Conservation (phyloP, 2,797 vertebrate genomes). For the Peromyscus eremicus region DNA sequence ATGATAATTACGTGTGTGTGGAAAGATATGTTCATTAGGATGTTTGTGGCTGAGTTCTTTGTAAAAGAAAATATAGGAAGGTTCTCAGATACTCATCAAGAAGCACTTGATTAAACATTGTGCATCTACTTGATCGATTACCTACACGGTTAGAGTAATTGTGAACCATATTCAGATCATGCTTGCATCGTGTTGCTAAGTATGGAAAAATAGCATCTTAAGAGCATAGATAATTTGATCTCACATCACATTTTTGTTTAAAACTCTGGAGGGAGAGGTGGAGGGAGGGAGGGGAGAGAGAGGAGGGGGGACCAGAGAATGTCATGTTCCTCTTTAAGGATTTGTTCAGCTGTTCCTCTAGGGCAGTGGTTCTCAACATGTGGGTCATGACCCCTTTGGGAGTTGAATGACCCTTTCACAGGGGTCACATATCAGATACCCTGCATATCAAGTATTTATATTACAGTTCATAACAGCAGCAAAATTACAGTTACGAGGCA, state of each 20-base stretch:
- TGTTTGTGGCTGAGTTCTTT: neutral
- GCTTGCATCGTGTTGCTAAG: neutral
- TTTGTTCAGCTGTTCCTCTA: neutral
- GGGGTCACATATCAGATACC: neutral
- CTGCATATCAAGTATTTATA: neutral
- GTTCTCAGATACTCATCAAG: slow-evolving; percentile 24
- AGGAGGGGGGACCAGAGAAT: neutral
- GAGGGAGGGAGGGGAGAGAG: neutral
- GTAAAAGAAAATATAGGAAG: neutral
- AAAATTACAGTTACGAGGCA: neutral
- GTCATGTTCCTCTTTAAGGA: neutral
- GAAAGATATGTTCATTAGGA: slow-evolving; percentile 7
- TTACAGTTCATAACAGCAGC: neutral
- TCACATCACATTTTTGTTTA: slow-evolving; percentile 9
- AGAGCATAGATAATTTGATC: neutral
- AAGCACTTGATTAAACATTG: neutral
- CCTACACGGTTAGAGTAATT: neutral
- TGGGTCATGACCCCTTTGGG: neutral
- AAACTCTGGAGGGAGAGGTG: neutral
- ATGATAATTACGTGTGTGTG: neutral
- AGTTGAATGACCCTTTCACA: neutral
- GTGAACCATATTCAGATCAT: neutral
- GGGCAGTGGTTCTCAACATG: neutral
- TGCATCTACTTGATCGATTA: neutral
- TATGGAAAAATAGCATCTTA: neutral